Evolutionary conservation across 1,140 invertebrate species (phyloP).

Genomic region (Drosophila ananassae): DNA sequence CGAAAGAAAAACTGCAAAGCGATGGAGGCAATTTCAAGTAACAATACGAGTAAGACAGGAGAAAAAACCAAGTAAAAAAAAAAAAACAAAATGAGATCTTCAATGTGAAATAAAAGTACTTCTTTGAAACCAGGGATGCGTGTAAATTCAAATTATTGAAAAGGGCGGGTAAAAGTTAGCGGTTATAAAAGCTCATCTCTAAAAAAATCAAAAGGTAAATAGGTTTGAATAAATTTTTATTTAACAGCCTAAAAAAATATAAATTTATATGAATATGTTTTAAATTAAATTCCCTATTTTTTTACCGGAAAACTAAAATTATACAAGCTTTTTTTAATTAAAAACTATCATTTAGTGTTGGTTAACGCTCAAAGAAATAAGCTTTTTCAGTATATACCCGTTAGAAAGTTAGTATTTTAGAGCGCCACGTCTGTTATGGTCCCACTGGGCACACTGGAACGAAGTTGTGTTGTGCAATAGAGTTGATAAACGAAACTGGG

Average conservation of each 20-base stretch:
- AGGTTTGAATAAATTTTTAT: neutral
- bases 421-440: neutral
- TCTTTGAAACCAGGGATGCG: conserved; percentile 58
- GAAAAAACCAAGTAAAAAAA: conserved; percentile 36
- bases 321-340: neutral
- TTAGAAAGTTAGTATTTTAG: neutral
- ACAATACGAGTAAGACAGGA: conserved; percentile 61
- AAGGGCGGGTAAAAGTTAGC: neutral
- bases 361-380: conserved; percentile 29
- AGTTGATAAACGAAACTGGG: conserved; percentile 39
- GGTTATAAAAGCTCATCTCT: no score
- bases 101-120: conserved; percentile 81
- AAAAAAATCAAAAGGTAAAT: neutral
- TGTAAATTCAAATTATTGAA: conserved; percentile 2
- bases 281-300: conserved; percentile 20
- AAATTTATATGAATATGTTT: neutral
- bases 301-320: neutral
- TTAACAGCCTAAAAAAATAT: neutral
- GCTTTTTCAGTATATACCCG: conserved; percentile 1
- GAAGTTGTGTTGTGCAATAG: conserved; percentile 36
- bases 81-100: conserved; percentile 67
- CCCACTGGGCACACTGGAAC: neutral
- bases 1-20: conserved; percentile 13
- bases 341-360: neutral
- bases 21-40: conserved; percentile 56